Evolutionary conservation across 2,888 invertebrate genomes (phyloP).

Genomic region (Andricus curvator): DNA sequence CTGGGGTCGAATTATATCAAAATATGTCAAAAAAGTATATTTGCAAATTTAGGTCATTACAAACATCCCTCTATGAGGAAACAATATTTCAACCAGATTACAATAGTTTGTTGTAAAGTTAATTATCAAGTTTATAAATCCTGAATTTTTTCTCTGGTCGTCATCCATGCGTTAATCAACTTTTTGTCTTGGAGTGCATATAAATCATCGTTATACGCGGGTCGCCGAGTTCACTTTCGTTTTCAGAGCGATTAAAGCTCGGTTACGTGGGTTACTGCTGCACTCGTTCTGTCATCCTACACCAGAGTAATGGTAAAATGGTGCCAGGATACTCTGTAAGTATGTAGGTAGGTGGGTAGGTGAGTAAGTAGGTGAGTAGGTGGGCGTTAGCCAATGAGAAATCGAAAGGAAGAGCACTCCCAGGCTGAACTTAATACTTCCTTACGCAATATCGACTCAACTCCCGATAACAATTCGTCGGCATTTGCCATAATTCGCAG

Average conservation of each 20-base stretch:
- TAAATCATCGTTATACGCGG: neutral
- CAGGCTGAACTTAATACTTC: slow-evolving; percentile 48
- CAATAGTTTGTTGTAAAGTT: neutral
- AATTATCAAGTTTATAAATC: neutral
- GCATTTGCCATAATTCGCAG: slow-evolving; percentile 17
- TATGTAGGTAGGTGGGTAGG: slow-evolving; percentile 51
- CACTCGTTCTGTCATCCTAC: slow-evolving; percentile 61
- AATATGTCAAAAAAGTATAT: too few species aligned
- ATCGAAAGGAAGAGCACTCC: slow-evolving; percentile 61
- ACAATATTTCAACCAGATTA: neutral
- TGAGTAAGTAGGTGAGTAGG: slow-evolving; percentile 42
- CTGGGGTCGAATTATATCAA: too few species aligned
- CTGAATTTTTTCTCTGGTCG: neutral
- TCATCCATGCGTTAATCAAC: neutral
- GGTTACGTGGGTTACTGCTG: slow-evolving; percentile 51
- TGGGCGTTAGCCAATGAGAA: slow-evolving; percentile 57
- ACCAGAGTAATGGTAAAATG: slow-evolving; percentile 10
- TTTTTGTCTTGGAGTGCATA: neutral
- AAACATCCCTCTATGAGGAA: too few species aligned
- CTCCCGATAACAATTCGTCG: slow-evolving; percentile 38
- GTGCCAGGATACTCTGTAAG: slow-evolving; percentile 6
- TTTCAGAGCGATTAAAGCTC: slow-evolving; percentile 29
- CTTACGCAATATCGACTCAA: slow-evolving; percentile 44
- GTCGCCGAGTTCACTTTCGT: neutral
- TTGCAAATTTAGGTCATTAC: too few species aligned